A percentile compares a stretch with the other conserved stretches of the same genome.
Conservation (phyloP, 2,888 invertebrate genomes). For the Plusia festucae region DNA sequence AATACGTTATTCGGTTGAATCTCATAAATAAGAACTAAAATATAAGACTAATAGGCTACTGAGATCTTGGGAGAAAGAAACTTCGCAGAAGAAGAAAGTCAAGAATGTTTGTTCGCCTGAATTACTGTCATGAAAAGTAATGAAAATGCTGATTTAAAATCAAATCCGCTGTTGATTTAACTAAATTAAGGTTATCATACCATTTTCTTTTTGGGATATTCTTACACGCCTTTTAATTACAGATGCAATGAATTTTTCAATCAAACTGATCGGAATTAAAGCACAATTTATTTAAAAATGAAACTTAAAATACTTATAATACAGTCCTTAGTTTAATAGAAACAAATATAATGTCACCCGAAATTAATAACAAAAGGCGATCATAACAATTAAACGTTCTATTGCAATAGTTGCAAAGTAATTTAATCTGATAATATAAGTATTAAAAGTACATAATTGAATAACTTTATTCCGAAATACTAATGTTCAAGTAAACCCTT, state of each 20-base stretch:
- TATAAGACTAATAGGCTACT: no score
- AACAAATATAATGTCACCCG: background rate
- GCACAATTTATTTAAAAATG: background rate
- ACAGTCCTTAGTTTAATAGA: background rate
- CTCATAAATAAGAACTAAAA: no score
- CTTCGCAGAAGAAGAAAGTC: no score
- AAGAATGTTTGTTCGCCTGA: no score
- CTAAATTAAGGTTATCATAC: no score
- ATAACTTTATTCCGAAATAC: slow-evolving; percentile 31
- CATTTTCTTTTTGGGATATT: no score
- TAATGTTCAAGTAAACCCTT: slow-evolving; percentile 20
- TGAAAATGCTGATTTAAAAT: no score
- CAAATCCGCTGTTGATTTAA: no score
- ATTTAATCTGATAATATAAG: slow-evolving; percentile 6
- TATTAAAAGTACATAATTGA: slow-evolving; percentile 28
- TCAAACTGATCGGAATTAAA: background rate
- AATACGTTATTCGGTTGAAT: no score
- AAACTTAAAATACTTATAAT: background rate
- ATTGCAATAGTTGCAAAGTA: background rate
- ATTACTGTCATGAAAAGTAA: no score
- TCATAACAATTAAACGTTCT: background rate
- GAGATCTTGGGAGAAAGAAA: no score
- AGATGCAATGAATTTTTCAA: background rate
- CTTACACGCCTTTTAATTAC: background rate
- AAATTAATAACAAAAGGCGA: background rate